These are phyloP conservation scores for Scaptomyza cyrtandrae DNA, from an alignment of 2,888 invertebrate genomes.

Conservation along the genomic window DNA sequence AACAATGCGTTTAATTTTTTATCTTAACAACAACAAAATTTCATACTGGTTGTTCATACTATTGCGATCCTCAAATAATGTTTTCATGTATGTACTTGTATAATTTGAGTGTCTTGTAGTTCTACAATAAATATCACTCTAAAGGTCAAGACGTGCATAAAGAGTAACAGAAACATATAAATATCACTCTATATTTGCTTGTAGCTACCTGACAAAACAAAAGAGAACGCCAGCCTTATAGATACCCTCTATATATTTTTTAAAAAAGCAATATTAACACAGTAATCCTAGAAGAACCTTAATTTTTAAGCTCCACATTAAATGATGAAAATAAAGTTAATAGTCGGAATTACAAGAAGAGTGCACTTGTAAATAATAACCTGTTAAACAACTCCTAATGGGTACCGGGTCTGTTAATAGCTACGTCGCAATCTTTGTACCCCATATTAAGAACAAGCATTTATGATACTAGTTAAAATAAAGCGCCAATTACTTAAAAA, in stretches of 20 bases:
- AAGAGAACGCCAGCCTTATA: background rate
- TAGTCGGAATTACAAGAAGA: too few species aligned
- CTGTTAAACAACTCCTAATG: background rate
- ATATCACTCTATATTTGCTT: background rate
- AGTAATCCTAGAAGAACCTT: too few species aligned
- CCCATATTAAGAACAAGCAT: background rate
- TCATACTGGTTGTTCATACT: background rate
- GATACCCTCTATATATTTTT: background rate
- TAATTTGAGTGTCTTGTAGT: background rate
- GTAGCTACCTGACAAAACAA: conserved; percentile 5
- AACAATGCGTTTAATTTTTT: conserved; percentile 16
- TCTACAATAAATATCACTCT: conserved; percentile 27
- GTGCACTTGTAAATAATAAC: background rate
- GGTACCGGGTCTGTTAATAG: background rate
- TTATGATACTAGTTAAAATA: conserved; percentile 14
- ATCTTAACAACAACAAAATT: conserved; percentile 25
- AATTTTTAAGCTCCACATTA: too few species aligned
- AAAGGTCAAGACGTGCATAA: conserved; percentile 46
- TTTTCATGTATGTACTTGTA: background rate
- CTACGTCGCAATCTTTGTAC: conserved; percentile 26
- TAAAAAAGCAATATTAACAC: too few species aligned
- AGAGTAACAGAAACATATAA: conserved; percentile 25
- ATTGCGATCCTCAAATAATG: conserved; percentile 19
- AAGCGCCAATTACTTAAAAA: background rate
- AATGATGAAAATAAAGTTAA: too few species aligned